Evolutionary conservation across 2,113 vertebrate genomes (phyloP).

Genomic region (Chaenogobius annularis): DNA sequence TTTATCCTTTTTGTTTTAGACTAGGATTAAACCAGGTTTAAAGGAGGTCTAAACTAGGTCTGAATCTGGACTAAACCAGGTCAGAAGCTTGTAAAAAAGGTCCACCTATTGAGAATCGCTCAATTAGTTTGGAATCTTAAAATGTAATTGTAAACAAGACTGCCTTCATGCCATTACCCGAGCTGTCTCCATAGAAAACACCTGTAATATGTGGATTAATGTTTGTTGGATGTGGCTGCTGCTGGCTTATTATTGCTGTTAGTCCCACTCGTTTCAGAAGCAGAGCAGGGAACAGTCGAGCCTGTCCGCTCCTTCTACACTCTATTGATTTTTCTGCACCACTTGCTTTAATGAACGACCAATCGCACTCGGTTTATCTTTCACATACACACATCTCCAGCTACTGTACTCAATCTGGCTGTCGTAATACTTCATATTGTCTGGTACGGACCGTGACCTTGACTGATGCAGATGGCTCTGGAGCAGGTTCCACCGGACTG

Average conservation of each 20-base stretch:
- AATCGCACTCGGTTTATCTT: constrained; percentile 57
- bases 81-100: background rate
- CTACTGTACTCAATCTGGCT: constrained; percentile 50
- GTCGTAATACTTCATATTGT: constrained; percentile 60
- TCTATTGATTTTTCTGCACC: constrained; percentile 71
- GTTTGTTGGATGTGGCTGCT: constrained; percentile 34
- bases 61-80: background rate
- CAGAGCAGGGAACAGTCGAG: constrained; percentile 40
- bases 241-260: constrained; percentile 40
- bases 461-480: constrained; percentile 45
- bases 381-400: constrained; percentile 4
- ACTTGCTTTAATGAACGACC: constrained; percentile 69
- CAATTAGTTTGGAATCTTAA: constrained; percentile 29
- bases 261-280: constrained; percentile 29
- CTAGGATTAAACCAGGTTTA: background rate
- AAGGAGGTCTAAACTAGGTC: background rate
- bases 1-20: too few relatives aligned
- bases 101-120: background rate
- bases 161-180: constrained; percentile 8
- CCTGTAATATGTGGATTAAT: constrained; percentile 31
- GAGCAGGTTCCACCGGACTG: constrained; percentile 15
- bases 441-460: constrained; percentile 50
- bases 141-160: constrained; percentile 19
- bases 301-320: constrained; percentile 53
- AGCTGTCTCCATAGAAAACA: constrained; percentile 16